Conservation (phyloP, 2,113 vertebrate genomes). For the human (Homo sapiens) region GRCh38 chr20:60457501-60458000, state of each 20-base stretch:
- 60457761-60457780: fast-evolving
- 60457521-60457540: neutral
- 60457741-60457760: fast-evolving
- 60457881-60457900: neutral
- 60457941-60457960: neutral
- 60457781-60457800: fast-evolving
- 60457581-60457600: neutral
- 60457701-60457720: neutral
- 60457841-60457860: fast-evolving
- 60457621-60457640: fast-evolving
- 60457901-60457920: fast-evolving
- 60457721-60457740: fast-evolving
- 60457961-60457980: too few relatives aligned
- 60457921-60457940: neutral
- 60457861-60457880: too few relatives aligned
- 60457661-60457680: fast-evolving
- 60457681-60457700: neutral
- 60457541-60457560: neutral
- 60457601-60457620: too few relatives aligned
- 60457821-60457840: too few relatives aligned
- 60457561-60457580: neutral
- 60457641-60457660: too few relatives aligned
- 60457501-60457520: neutral
- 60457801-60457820: neutral
- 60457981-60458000: neutral